These are phyloP conservation scores for Aurelia coerulea DNA, from an alignment of 30 jellyfish, hydroid and myxozoan species.

Conservation along the genomic window DNA sequence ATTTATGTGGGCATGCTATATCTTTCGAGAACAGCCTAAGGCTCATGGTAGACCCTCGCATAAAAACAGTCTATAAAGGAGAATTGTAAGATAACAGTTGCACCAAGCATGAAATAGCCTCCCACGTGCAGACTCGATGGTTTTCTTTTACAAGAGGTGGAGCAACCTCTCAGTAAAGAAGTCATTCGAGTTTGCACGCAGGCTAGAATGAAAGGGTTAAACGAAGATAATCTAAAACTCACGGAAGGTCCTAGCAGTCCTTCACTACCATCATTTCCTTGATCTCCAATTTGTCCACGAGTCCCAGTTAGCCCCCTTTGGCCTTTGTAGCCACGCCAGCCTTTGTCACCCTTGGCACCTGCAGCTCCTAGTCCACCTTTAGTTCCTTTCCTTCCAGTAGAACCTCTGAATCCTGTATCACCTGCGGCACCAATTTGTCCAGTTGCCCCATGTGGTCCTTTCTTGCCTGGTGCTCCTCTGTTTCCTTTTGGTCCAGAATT, in stretches of 20 bases:
- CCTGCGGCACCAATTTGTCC: slow-evolving; percentile 66
- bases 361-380: slow-evolving; percentile 66
- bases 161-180: no score
- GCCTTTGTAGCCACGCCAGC: slow-evolving; percentile 91
- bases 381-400: slow-evolving; percentile 80
- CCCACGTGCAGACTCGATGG: no score
- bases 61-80: no score
- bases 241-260: slow-evolving; percentile 41
- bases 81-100: no score
- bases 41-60: no score
- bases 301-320: slow-evolving; percentile 85
- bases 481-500: slow-evolving; percentile 59
- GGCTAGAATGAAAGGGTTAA: no score
- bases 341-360: slow-evolving; percentile 92
- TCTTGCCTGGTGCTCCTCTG: slow-evolving; percentile 81
- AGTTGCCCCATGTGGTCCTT: slow-evolving; percentile 53
- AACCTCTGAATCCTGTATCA: slow-evolving; percentile 80
- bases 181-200: no score
- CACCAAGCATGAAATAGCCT: no score
- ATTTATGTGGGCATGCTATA: no score
- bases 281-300: slow-evolving; percentile 61
- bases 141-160: no score
- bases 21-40: no score
- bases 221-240: neutral
- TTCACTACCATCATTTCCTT: slow-evolving; percentile 53